Conservation (phyloP, 2,888 invertebrate genomes). For the Drosophila birchii region DNA sequence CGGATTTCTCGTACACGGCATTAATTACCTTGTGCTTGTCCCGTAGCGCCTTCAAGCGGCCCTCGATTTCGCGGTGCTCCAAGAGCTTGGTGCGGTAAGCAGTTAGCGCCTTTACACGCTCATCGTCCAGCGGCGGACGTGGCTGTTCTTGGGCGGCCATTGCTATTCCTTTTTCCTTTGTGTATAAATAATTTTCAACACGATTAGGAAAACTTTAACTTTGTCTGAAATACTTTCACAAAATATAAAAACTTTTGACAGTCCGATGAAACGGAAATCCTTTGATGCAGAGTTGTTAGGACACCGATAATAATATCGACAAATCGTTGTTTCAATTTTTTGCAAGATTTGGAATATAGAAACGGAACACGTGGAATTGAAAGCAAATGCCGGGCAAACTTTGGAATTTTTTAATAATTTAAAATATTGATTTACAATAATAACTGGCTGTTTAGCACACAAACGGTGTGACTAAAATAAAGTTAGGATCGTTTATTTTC, state of each 20-base stretch:
- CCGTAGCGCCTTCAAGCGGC: constrained; percentile 95
- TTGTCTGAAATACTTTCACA: neutral
- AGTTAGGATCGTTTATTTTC: too few species aligned
- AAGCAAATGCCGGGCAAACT: too few species aligned
- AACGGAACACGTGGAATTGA: neutral
- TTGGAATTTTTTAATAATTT: too few species aligned
- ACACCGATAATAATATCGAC: neutral
- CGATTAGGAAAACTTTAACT: neutral
- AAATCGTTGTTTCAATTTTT: neutral
- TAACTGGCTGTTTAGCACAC: too few species aligned
- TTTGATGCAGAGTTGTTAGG: neutral
- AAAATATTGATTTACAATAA: too few species aligned
- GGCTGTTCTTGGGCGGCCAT: constrained; percentile 2
- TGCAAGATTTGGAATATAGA: neutral
- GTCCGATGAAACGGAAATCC: neutral
- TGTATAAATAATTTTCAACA: neutral
- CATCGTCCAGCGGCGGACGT: constrained; percentile 26
- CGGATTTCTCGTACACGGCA: constrained; percentile 98
- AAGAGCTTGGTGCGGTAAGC: constrained; percentile 96
- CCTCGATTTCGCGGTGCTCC: constrained; percentile 98
- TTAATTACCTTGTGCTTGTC: constrained; percentile 96
- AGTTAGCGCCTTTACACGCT: constrained; percentile 91
- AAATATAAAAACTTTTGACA: constrained; percentile 19
- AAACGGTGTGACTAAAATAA: too few species aligned
- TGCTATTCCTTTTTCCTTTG: neutral